These are phyloP conservation scores for Leptocoma aspasia DNA, from an alignment of 2,113 vertebrate genomes.

Conservation along the genomic window DNA sequence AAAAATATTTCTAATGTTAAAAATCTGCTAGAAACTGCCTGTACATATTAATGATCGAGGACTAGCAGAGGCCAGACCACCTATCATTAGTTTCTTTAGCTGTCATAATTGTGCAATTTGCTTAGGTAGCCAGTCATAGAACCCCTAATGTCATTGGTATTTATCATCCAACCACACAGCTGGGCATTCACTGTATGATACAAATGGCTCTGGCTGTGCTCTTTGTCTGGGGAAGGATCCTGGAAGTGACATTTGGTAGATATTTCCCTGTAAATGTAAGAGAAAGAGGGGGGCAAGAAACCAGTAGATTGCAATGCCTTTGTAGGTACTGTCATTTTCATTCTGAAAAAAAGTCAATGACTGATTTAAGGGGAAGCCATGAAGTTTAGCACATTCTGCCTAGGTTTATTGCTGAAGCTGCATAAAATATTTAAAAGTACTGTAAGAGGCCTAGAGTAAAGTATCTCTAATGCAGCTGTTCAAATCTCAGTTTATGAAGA, in stretches of 20 bases:
- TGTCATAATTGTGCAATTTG: neutral
- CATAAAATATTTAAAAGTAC: constrained; percentile 25
- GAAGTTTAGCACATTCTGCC: constrained; percentile 7
- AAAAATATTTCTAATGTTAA: neutral
- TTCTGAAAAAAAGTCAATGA: neutral
- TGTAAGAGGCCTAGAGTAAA: neutral
- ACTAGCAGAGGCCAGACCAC: neutral
- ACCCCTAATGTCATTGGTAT: neutral
- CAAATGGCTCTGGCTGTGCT: neutral
- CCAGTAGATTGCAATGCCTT: neutral
- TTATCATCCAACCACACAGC: constrained; percentile 3
- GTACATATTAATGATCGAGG: neutral
- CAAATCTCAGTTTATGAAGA: constrained; percentile 20
- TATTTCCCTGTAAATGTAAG: neutral
- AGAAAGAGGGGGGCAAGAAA: neutral
- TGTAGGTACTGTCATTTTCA: neutral
- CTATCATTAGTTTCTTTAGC: constrained; percentile 2
- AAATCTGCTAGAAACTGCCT: neutral
- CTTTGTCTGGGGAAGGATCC: neutral
- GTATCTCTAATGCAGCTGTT: neutral
- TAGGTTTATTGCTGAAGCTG: neutral
- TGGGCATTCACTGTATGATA: neutral
- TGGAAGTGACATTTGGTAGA: neutral
- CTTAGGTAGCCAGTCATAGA: constrained; percentile 1
- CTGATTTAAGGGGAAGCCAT: neutral